These are phyloP conservation scores for Benitochromis conjunctus DNA, from an alignment of 2,113 vertebrate genomes.

Conservation along the genomic window DNA sequence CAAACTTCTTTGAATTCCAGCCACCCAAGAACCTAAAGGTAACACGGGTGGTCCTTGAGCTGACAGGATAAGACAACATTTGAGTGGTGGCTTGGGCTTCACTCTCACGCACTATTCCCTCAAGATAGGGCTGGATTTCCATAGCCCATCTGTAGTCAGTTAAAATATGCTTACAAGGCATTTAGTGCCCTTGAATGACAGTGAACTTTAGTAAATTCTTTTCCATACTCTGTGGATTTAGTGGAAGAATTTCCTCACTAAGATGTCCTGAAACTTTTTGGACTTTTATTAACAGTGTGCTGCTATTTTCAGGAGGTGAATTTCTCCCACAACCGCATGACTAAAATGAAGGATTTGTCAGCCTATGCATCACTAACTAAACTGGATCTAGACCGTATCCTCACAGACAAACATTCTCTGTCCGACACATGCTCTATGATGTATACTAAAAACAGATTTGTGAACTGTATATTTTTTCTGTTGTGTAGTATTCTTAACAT, in stretches of 20 bases:
- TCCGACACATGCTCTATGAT: background rate
- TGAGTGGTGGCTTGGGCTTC: slow-evolving; percentile 47
- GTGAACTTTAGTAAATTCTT: slow-evolving; percentile 25
- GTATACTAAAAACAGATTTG: background rate
- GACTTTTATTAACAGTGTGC: background rate
- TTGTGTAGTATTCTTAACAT: slow-evolving; percentile 64
- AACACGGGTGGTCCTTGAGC: slow-evolving; percentile 56
- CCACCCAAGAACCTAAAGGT: slow-evolving; percentile 89
- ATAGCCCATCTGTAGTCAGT: slow-evolving; percentile 63
- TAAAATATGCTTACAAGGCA: slow-evolving; percentile 55
- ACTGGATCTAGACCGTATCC: slow-evolving; percentile 91
- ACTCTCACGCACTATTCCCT: slow-evolving; percentile 47
- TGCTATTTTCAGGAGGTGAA: slow-evolving; percentile 81
- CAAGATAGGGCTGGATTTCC: slow-evolving; percentile 46
- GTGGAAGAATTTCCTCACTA: background rate
- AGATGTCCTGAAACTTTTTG: background rate
- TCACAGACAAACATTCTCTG: slow-evolving; percentile 52
- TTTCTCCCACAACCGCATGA: slow-evolving; percentile 85
- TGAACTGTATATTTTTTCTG: background rate
- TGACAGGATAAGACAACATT: slow-evolving; percentile 53
- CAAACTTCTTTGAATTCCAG: slow-evolving; percentile 79
- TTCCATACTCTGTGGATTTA: background rate
- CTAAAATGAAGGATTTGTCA: slow-evolving; percentile 83
- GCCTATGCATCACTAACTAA: slow-evolving; percentile 73
- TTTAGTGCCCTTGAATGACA: slow-evolving; percentile 56